Conservation (phyloP, 2,797 vertebrate species). For the Salarias fasciatus region DNA sequence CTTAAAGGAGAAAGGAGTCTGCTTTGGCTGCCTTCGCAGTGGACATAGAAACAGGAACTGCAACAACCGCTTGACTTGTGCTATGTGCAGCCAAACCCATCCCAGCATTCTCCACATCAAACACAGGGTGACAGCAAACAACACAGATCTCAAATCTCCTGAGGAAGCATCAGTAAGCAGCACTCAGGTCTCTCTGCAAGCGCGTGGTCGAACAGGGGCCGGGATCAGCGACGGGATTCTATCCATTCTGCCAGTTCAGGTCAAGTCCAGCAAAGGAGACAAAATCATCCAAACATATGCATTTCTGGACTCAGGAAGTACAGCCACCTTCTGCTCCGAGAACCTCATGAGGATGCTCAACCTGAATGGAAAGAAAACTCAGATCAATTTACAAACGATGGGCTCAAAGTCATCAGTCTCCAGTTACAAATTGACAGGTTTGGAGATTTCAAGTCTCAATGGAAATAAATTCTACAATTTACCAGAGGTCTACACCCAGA, state of each 20-base stretch:
- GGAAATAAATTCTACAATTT: background rate
- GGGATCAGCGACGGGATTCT: background rate
- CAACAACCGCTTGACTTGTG: no score
- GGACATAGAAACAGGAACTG: no score
- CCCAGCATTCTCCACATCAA: background rate
- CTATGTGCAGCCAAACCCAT: no score
- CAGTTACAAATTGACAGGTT: background rate
- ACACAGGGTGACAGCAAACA: no score
- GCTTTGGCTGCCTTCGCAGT: no score
- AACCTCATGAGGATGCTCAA: background rate
- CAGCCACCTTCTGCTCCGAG: background rate
- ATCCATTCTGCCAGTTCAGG: slow-evolving; percentile 3
- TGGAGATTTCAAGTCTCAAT: background rate
- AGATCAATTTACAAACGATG: background rate
- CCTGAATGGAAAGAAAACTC: background rate
- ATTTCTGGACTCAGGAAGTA: background rate
- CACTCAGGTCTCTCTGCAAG: background rate
- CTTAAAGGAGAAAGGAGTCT: no score
- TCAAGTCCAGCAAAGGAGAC: slow-evolving; percentile 9
- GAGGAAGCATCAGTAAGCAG: background rate
- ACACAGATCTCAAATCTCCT: no score
- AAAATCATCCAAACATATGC: background rate
- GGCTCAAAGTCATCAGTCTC: background rate
- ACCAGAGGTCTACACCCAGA: background rate
- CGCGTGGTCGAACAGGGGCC: slow-evolving; percentile 9